phyloP scores from a whole-genome alignment of 2,888 invertebrate species.

The Drosophila kokeensis region DNA sequence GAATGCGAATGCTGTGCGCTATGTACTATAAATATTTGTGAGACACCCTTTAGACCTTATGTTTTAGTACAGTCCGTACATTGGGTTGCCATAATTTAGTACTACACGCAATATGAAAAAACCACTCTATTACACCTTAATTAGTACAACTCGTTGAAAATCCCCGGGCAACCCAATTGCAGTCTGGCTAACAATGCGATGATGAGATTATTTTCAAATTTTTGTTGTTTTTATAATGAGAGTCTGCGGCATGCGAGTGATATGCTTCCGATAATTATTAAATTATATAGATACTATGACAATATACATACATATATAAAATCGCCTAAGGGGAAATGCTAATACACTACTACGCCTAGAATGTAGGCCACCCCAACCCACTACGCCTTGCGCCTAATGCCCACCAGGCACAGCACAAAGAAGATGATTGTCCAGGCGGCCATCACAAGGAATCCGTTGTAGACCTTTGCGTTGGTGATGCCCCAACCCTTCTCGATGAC shows the following conservation, averaged over 20 bases:
- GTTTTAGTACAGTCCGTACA: conserved; percentile 24
- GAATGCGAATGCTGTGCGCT: conserved; percentile 51
- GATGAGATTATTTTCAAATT: conserved; percentile 22
- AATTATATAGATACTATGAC: conserved; percentile 72
- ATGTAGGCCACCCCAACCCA: conserved; percentile 26
- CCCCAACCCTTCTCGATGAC: conserved; percentile 91
- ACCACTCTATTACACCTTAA: not conserved
- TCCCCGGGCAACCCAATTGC: conserved; percentile 31
- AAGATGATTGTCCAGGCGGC: conserved; percentile 88
- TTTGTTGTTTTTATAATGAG: conserved; percentile 50
- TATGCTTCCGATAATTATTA: conserved; percentile 76
- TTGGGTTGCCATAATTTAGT: conserved; percentile 29
- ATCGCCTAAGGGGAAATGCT: conserved; percentile 76
- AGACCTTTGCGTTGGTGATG: conserved; percentile 89
- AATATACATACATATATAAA: conserved; percentile 59
- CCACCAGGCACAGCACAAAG: conserved; percentile 87
- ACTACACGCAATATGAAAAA: conserved; percentile 8
- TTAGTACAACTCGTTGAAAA: conserved; percentile 3
- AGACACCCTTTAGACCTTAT: conserved; percentile 75
- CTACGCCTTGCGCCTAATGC: conserved; percentile 85
- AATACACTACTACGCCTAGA: conserved; percentile 56
- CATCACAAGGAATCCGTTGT: conserved; percentile 90
- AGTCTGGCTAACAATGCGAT: conserved; percentile 28
- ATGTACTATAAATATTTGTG: conserved; percentile 75
- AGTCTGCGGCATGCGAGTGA: conserved; percentile 78